Conservation (phyloP, 2,888 invertebrate genomes). For the Sminthurinus aureus region DNA sequence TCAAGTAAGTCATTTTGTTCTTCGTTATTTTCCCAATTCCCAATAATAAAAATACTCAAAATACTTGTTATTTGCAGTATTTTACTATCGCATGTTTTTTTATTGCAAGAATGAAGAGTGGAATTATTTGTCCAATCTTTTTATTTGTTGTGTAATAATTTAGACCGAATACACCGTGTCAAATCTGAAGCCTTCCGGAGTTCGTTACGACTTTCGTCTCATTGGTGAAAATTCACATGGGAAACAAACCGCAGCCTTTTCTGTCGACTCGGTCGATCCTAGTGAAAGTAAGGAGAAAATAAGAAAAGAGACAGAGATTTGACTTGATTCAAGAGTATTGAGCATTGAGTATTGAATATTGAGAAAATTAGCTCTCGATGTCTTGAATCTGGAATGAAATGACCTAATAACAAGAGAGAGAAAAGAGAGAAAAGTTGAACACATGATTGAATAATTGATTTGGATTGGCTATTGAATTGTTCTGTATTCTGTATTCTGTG, state of each 20-base stretch:
- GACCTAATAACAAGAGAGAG: no score
- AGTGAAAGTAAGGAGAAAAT: slow-evolving; percentile 30
- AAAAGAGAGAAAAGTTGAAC: no score
- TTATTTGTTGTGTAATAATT: background rate
- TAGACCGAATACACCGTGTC: slow-evolving; percentile 33
- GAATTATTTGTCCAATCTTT: no score
- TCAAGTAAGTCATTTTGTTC: slow-evolving; percentile 22
- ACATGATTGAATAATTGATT: background rate
- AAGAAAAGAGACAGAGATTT: no score
- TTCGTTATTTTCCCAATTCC: background rate
- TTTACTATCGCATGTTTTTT: no score
- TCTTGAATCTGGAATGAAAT: no score
- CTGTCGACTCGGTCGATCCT: slow-evolving; percentile 31
- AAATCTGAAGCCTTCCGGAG: slow-evolving; percentile 36
- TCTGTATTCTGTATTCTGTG: background rate
- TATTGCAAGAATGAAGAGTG: no score
- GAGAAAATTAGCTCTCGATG: no score
- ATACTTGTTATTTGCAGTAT: no score
- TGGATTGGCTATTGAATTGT: slow-evolving; percentile 18
- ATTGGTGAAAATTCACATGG: slow-evolving; percentile 34
- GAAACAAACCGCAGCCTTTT: slow-evolving; percentile 35
- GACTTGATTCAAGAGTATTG: no score
- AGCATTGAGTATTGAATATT: no score
- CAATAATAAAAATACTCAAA: no score
- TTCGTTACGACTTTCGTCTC: slow-evolving; percentile 31